Evolutionary conservation across 2,888 invertebrate genomes (phyloP), one percentile per base, ranked within the genome.

Genomic region (Emmelina monodactyla): DNA sequence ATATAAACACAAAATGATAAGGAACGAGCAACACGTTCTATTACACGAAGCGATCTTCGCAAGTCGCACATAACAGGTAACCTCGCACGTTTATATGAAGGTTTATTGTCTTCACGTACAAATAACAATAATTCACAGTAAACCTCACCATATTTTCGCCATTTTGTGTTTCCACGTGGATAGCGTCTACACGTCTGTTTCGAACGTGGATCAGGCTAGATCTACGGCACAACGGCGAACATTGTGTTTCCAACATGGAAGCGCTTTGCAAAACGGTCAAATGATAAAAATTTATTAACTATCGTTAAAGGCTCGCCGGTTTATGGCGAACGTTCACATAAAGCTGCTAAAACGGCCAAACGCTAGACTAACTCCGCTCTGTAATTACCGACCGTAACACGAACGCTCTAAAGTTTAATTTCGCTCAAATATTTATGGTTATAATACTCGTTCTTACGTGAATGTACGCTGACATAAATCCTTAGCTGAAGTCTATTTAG

Each of bases 201-300:
- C 3, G 25, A 25, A 25, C 9, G n/a, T 4, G 3, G 25, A 4
- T 30, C 28, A 22, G 13, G 14, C 7, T 16, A 7, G 16, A 3
- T 6, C 25, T 3, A 9, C 28, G 31, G 28, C 30, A 34, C 37
- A 19, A 41, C 43, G 40, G 34, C 37, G 37, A 36, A 49, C 52
- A 48, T 49, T 53, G 55, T 53, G 43, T 43, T 39, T 42, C 36
- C 46, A 30, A 35, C 42, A 47, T 43, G 38, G 40, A 45, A 39
- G 46, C 46, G 45, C 47, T 45, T 44, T 37, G 49, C 46, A 51
- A 57, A n/a, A 50, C 62, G 57, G 47, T 57, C 51, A 56, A 58
- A 72, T 75, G 72, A 72, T 70, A 73, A 75, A 68, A 65, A 68
- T 64, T 65, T 71, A 75, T 68, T 64, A 65, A 66, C 56, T 53